These are phyloP conservation scores for Idaea straminata DNA, from an alignment of 2,888 invertebrate species.

Conservation along the genomic window DNA sequence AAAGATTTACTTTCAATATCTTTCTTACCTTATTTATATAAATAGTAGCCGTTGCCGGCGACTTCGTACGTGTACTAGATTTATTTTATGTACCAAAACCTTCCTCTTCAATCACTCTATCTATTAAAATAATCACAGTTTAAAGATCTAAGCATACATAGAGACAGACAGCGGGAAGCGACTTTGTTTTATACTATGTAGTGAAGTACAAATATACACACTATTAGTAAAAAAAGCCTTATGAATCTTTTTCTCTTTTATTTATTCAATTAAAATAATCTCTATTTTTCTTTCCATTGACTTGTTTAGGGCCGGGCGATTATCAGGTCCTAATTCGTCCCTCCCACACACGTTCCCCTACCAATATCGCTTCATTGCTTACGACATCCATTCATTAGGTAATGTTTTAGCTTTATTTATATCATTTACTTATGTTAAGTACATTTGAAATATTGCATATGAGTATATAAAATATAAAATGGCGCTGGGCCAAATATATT, in stretches of 20 bases:
- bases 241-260: not conserved
- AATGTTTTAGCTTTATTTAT: constrained; percentile 22
- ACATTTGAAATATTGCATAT: not conserved
- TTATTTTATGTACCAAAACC: too few relatives aligned
- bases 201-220: too few relatives aligned
- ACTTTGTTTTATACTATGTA: too few relatives aligned
- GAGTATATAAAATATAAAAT: not conserved
- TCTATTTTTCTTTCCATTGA: constrained; percentile 27
- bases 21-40: constrained; percentile 20
- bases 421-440: not conserved
- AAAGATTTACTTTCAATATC: constrained; percentile 43
- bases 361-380: constrained; percentile 38
- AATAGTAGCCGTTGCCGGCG: too few relatives aligned
- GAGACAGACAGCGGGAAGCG: too few relatives aligned
- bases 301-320: constrained; percentile 32
- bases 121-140: too few relatives aligned
- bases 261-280: not conserved
- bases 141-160: too few relatives aligned
- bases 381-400: constrained; percentile 24
- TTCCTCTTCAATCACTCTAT: too few relatives aligned
- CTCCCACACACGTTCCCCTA: constrained; percentile 44
- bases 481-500: not conserved
- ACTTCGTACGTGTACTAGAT: too few relatives aligned
- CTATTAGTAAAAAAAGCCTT: too few relatives aligned
- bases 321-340: constrained; percentile 49